A percentile compares a stretch with the other conserved stretches of the same genome.
These are phyloP conservation scores for Idaea biselata DNA, from an alignment of 2,888 invertebrate species.

Conservation along the genomic window DNA sequence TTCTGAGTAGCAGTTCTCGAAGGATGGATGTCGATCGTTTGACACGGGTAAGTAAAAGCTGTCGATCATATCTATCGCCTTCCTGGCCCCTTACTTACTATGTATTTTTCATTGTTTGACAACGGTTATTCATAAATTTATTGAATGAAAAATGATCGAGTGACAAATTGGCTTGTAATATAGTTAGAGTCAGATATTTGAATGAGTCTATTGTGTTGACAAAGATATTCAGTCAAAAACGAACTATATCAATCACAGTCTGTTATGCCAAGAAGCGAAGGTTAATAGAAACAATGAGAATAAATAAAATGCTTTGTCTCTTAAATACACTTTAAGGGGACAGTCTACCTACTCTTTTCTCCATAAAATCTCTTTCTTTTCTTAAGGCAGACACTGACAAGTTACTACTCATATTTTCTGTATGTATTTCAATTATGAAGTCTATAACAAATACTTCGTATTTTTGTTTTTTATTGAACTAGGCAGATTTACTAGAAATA, in stretches of 20 bases:
- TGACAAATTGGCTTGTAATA: neutral
- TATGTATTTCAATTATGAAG: neutral
- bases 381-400: neutral
- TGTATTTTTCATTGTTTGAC: conserved; percentile 40
- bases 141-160: conserved; percentile 10
- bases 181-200: neutral
- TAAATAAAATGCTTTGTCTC: neutral
- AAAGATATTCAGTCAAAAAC: neutral
- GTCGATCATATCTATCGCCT: conserved; percentile 39
- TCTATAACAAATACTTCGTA: neutral
- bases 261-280: neutral
- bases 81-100: conserved; percentile 22
- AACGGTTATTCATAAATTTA: conserved; percentile 25
- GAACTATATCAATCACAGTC: neutral
- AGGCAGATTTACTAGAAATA: too few relatives aligned
- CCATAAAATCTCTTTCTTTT: too few relatives aligned
- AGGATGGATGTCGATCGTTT: conserved; percentile 48
- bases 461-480: too few relatives aligned
- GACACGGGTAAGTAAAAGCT: conserved; percentile 44
- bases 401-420: neutral
- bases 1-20: conserved; percentile 39
- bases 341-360: too few relatives aligned
- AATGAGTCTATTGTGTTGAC: neutral
- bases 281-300: neutral
- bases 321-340: too few relatives aligned